Base-by-base conservation (phyloP, 2,888 invertebrate species). In the Parelbella ahira region DNA sequence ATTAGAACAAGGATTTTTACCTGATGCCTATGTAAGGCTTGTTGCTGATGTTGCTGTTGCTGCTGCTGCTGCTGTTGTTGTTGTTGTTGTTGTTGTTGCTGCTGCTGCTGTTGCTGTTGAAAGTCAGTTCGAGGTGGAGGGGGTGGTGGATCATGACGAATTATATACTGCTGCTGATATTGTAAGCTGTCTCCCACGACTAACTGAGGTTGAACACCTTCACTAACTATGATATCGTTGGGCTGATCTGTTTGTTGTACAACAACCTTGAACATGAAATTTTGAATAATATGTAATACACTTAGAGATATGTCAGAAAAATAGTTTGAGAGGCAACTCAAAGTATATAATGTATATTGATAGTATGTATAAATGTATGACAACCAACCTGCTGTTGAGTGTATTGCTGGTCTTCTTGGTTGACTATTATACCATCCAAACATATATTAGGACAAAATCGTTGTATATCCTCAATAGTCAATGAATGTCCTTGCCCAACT, bases 381-480 rank as follows among this genome's bases (percentile, higher is more conserved):
- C 15, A 34, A 47, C 47, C 24, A 20, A 86, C 88, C 76, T 83
- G 88, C 55, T 83, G 88, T 66, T 80, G 86, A 48, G 71, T 71
- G 76, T 81, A 87, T 53, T 84, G 86, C 50, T 80, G 84, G 58
- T 87, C 88, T 64, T 88, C 87, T 66, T 81, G 82, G 58, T 84
- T 87, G 43, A 88, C 75, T 58, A 87, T 78, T 45, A 86, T 80
- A 47, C 80, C 72, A 69, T 89, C 89, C 58, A 89, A 79, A 64
- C 89, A 87, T 58, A 90, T 69, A 63, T 90, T 91, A 49, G 91
- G 89, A 68, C 90, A 91, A 63, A 90, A 90, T 63, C 91, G 89
- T 71, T 91, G 90, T 50, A 91, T 66, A 56, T 92, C 91, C 57
- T 91, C 91, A 53, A 89, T 63, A 48, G 88, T 80, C 44, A 88